phyloP scores from a whole-genome alignment of 1,140 invertebrate genomes.

The Ephestia elutella region DNA sequence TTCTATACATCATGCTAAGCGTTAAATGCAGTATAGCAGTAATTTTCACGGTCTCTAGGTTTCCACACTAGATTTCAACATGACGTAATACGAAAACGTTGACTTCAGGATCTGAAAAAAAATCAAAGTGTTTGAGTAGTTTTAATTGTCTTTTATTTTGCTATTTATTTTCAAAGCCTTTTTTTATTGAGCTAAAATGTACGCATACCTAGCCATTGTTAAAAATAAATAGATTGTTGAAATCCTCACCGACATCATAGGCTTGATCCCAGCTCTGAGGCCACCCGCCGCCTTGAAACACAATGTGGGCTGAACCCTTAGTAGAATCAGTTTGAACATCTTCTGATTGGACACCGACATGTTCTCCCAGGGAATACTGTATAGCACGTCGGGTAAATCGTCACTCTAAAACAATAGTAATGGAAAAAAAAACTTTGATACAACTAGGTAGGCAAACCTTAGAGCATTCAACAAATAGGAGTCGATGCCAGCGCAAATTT shows the following conservation, averaged over 20 bases:
- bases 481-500: too few species aligned
- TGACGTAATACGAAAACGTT: conserved; percentile 5
- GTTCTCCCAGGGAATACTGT: conserved; percentile 38
- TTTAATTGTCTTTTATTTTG: too few species aligned
- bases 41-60: background rate
- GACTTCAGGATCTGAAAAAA: conserved; percentile 4
- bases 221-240: background rate
- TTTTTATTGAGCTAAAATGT: too few species aligned
- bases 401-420: conserved; percentile 32
- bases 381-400: conserved; percentile 26
- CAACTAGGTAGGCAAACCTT: too few species aligned
- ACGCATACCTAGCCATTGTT: too few species aligned
- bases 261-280: conserved; percentile 32
- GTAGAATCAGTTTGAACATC: conserved; percentile 27
- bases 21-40: too few species aligned
- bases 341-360: conserved; percentile 38
- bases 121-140: background rate
- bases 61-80: conserved; percentile 3
- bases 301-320: conserved; percentile 26
- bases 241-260: conserved; percentile 40
- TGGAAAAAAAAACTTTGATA: background rate
- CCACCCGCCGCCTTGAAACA: conserved; percentile 32
- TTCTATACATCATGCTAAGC: too few species aligned
- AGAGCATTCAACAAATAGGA: too few species aligned
- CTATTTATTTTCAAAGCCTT: too few species aligned